A percentile compares a stretch with the other conserved stretches of the same genome.
These are phyloP conservation scores for Sebastiscus albofasciatus DNA, from an alignment of 2,797 vertebrate species.

Conservation along the genomic window DNA sequence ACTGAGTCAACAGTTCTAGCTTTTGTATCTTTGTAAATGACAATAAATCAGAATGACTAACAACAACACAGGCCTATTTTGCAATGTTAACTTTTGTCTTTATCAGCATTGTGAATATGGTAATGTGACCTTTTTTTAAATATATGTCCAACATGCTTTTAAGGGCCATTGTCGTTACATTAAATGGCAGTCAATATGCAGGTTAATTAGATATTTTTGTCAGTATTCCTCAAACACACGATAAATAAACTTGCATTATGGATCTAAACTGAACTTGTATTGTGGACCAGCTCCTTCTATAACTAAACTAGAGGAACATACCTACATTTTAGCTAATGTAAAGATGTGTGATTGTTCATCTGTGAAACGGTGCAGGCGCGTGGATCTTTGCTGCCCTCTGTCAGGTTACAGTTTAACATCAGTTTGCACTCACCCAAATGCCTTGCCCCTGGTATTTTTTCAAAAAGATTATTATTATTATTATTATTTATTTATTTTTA, in stretches of 20 bases:
- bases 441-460: background rate
- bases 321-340: background rate
- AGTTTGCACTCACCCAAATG: background rate
- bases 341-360: background rate
- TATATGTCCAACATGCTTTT: background rate
- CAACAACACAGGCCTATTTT: background rate
- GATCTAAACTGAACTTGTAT: slow-evolving; percentile 1
- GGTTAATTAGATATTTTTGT: background rate
- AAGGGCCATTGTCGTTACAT: background rate
- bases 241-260: slow-evolving; percentile 2
- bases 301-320: background rate
- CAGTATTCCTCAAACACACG: background rate
- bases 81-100: slow-evolving; percentile 16
- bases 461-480: no score
- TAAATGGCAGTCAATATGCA: background rate
- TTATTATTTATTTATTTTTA: no score
- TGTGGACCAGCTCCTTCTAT: slow-evolving; percentile 5
- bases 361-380: background rate
- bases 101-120: slow-evolving; percentile 4
- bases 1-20: background rate
- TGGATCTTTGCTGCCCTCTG: slow-evolving; percentile 78
- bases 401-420: slow-evolving; percentile 22
- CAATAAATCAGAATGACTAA: slow-evolving; percentile 38
- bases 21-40: slow-evolving; percentile 61
- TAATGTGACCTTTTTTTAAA: background rate